phyloP scores from a whole-genome alignment of 2,888 invertebrate species.

The Cancer borealis region DNA sequence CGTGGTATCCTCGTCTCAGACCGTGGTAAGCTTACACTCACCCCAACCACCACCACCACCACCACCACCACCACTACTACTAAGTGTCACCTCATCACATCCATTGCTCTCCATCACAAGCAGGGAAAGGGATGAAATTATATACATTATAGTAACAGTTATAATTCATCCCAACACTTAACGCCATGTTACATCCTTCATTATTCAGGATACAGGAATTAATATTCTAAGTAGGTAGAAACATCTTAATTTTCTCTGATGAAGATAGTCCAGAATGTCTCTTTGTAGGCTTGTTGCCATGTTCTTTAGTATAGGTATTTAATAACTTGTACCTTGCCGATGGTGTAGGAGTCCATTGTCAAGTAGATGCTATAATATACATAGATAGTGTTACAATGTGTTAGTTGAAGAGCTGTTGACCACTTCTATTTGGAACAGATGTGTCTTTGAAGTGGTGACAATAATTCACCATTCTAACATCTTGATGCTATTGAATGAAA shows the following conservation, averaged over 20 bases:
- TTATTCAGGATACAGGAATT: not conserved
- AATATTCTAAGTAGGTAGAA: not conserved
- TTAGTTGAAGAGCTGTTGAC: no score
- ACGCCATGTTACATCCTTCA: not conserved
- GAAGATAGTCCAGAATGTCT: no score
- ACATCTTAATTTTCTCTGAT: not conserved
- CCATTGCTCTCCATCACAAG: not conserved
- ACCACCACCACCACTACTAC: not conserved
- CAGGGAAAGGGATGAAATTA: not conserved
- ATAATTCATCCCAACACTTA: not conserved
- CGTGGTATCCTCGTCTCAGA: conserved; percentile 69
- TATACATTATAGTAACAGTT: not conserved
- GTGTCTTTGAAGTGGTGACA: no score
- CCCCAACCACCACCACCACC: not conserved
- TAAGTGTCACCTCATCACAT: not conserved
- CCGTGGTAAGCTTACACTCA: conserved; percentile 61
- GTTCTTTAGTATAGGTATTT: no score
- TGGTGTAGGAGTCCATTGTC: no score
- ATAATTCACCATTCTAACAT: no score
- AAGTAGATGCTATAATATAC: no score
- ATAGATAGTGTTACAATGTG: no score
- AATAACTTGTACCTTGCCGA: no score
- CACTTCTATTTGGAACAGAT: no score
- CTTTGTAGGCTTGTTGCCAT: no score
- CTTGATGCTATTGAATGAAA: no score